A percentile compares a stretch with the other conserved stretches of the same genome.
Conservation (phyloP, 2,888 invertebrate species). For the Erynnis tages region DNA sequence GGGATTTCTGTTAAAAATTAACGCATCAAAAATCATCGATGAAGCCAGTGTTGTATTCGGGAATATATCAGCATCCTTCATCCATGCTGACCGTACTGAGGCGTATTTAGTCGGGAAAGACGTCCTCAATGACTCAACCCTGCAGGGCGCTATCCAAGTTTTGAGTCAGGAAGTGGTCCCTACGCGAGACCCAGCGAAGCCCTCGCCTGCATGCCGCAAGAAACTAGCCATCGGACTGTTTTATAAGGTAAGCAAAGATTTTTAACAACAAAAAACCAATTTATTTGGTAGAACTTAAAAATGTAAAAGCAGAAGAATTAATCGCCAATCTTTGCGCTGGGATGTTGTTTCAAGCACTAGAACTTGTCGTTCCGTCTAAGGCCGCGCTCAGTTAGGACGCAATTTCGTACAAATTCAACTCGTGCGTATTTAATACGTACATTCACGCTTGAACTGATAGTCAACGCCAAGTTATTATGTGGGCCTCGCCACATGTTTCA, state of each 20-base stretch:
- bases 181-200: conserved; percentile 83
- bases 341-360: too few relatives aligned
- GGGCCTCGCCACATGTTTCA: too few relatives aligned
- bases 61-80: conserved; percentile 80
- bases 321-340: too few relatives aligned
- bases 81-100: conserved; percentile 83
- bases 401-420: too few relatives aligned
- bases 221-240: conserved; percentile 87
- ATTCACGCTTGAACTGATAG: too few relatives aligned
- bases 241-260: conserved; percentile 88
- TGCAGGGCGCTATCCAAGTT: conserved; percentile 75
- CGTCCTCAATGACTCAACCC: conserved; percentile 54
- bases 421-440: too few relatives aligned
- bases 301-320: too few relatives aligned
- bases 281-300: too few relatives aligned
- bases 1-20: conserved; percentile 83
- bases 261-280: too few relatives aligned
- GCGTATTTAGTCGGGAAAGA: conserved; percentile 68
- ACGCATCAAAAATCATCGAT: conserved; percentile 49
- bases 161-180: conserved; percentile 84
- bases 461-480: too few relatives aligned
- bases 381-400: too few relatives aligned
- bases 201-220: conserved; percentile 85
- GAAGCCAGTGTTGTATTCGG: conserved; percentile 84
- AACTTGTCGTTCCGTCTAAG: too few relatives aligned